phyloP scores from a whole-genome alignment of 2,113 vertebrate genomes.

The Piliocolobus tephrosceles region DNA sequence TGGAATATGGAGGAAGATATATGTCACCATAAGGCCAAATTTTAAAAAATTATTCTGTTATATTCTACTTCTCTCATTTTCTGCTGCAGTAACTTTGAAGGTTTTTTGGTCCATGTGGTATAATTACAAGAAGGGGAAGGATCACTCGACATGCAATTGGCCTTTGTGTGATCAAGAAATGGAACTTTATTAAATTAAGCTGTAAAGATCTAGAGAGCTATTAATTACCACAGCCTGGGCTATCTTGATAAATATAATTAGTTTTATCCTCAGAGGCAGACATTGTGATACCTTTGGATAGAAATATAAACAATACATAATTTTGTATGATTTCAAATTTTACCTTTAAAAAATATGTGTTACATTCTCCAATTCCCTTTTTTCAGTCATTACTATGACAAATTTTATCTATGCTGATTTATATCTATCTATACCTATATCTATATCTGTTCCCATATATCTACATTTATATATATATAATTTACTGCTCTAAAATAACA shows the following conservation, averaged over 20 bases:
- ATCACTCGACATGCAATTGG: not conserved
- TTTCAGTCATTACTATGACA: not conserved
- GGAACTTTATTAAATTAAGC: not conserved
- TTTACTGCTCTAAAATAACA: not conserved
- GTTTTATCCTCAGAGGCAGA: not conserved
- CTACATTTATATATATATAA: not conserved
- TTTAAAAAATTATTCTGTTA: not conserved
- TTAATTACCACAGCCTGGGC: not conserved
- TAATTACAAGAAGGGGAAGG: not conserved
- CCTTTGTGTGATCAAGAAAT: not conserved
- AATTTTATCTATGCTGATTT: not conserved
- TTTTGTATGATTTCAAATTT: not conserved
- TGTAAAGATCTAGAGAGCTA: no score
- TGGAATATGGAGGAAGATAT: not conserved
- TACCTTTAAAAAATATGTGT: not conserved
- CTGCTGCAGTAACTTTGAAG: not conserved
- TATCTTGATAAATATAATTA: not conserved
- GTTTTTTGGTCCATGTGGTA: not conserved
- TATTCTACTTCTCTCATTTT: not conserved
- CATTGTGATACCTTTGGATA: not conserved
- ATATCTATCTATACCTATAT: not conserved
- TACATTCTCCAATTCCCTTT: not conserved
- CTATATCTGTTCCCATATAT: not conserved
- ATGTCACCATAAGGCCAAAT: not conserved
- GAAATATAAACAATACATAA: not conserved